phyloP scores from a whole-genome alignment of 92 coral and sea anemone genomes.

The Epizoanthus fatuus region DNA sequence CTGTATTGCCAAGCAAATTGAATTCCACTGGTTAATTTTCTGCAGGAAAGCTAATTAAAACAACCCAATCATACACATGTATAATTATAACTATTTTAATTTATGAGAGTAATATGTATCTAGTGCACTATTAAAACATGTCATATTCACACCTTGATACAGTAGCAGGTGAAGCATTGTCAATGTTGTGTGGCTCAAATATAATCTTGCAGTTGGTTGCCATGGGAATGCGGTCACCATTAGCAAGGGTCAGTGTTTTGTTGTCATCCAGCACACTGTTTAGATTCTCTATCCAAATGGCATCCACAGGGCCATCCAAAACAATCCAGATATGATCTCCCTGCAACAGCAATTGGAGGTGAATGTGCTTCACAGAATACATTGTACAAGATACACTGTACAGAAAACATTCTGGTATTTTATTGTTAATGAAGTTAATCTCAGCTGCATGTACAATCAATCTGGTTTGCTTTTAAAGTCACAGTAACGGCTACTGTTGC shows the following conservation, averaged over 20 bases:
- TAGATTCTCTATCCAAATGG: constrained; percentile 98
- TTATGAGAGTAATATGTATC: neutral
- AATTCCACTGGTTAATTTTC: too few species aligned
- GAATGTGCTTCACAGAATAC: neutral
- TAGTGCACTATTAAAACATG: neutral
- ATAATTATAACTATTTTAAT: too few species aligned
- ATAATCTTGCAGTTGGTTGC: constrained; percentile 95
- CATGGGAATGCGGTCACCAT: constrained; percentile 99
- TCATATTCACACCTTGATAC: constrained; percentile 84
- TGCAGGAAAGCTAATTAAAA: too few species aligned
- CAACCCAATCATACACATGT: too few species aligned
- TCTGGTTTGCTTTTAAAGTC: too few species aligned
- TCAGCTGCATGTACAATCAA: too few species aligned
- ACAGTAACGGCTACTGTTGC: too few species aligned
- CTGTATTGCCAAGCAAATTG: too few species aligned
- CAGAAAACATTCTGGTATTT: too few species aligned
- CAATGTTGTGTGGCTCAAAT: constrained; percentile 98
- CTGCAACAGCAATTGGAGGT: constrained; percentile 20
- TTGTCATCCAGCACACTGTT: constrained; percentile 99
- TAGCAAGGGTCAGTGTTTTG: constrained; percentile 94
- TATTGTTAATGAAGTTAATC: too few species aligned
- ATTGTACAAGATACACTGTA: too few species aligned
- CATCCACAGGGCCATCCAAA: constrained; percentile 99
- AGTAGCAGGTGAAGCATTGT: constrained; percentile 99
- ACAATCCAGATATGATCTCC: constrained; percentile 98